phyloP scores from a whole-genome alignment of 2,113 vertebrate species.

The Chrysochloris asiatica region DNA sequence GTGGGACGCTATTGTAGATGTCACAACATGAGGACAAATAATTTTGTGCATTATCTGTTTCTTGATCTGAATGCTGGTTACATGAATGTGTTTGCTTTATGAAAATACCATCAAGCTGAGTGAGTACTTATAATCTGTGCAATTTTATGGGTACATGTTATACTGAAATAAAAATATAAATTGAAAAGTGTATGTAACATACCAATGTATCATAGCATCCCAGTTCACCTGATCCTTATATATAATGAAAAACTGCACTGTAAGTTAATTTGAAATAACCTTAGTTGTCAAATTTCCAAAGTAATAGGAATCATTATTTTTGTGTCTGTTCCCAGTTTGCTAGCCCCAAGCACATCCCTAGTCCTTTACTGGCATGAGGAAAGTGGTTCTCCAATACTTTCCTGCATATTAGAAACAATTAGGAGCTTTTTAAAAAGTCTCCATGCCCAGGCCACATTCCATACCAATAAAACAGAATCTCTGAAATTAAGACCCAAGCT shows the following conservation, averaged over 20 bases:
- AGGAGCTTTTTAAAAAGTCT: constrained; percentile 12
- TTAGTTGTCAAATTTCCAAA: constrained; percentile 29
- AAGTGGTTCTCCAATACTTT: constrained; percentile 45
- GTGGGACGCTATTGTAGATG: constrained; percentile 49
- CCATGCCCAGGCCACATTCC: background rate
- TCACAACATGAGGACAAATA: constrained; percentile 34
- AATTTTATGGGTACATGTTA: background rate
- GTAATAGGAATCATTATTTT: constrained; percentile 11
- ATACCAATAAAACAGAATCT: constrained; percentile 12
- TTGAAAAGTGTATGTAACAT: background rate
- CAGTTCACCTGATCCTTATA: background rate
- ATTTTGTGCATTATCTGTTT: background rate
- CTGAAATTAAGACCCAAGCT: background rate
- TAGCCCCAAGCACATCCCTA: no score
- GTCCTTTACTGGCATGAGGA: background rate
- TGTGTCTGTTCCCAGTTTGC: no score
- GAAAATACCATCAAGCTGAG: background rate
- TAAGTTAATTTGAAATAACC: constrained; percentile 11
- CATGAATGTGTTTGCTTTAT: background rate
- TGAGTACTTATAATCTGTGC: background rate
- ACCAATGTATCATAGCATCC: background rate
- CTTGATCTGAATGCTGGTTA: constrained; percentile 40
- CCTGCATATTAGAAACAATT: background rate
- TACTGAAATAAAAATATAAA: constrained; percentile 9
- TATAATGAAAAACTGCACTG: background rate